These are phyloP conservation scores for Bedellia somnulentella DNA, from an alignment of 2,888 invertebrate species.

Conservation along the genomic window DNA sequence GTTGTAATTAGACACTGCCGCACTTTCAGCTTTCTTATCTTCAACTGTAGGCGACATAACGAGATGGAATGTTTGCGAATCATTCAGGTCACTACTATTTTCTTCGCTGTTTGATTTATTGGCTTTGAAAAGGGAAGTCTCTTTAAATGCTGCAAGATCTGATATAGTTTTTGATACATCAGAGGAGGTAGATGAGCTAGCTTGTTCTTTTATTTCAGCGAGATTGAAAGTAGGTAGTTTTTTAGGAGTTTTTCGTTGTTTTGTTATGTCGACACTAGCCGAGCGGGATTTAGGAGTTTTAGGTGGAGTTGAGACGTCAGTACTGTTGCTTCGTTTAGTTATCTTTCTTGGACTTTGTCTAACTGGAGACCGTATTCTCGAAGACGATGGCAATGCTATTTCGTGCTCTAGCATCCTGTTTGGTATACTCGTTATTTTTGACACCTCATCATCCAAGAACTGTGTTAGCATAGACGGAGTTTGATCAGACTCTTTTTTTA, in stretches of 20 bases:
- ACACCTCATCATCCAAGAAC: slow-evolving; percentile 38
- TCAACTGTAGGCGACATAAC: slow-evolving; percentile 32
- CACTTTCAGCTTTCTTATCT: slow-evolving; percentile 15
- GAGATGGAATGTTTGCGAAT: slow-evolving; percentile 45
- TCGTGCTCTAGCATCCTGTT: slow-evolving; percentile 19
- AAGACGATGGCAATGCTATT: slow-evolving; percentile 24
- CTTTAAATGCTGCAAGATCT: slow-evolving; percentile 26
- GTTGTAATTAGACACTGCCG: slow-evolving; percentile 16
- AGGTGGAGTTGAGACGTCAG: slow-evolving; percentile 27
- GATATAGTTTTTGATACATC: slow-evolving; percentile 22
- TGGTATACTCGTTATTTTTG: slow-evolving; percentile 24
- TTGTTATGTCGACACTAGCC: slow-evolving; percentile 36
- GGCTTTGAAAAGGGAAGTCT: slow-evolving; percentile 15
- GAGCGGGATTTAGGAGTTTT: slow-evolving; percentile 36
- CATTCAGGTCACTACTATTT: slow-evolving; percentile 26
- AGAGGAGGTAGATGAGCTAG: slow-evolving; percentile 11
- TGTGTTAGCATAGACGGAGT: too few relatives aligned
- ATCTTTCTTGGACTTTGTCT: slow-evolving; percentile 35
- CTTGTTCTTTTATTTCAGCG: too few relatives aligned
- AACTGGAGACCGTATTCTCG: slow-evolving; percentile 27
- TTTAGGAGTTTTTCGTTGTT: slow-evolving; percentile 26
- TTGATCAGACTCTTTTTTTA: too few relatives aligned
- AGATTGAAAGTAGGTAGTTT: slow-evolving; percentile 6
- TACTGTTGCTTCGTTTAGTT: slow-evolving; percentile 39
- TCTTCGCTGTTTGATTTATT: slow-evolving; percentile 17